A percentile compares a stretch with the other conserved stretches of the same genome.
These are phyloP conservation scores for Microctenopoma stevenorrisi DNA, from an alignment of 2,797 vertebrate genomes.

Conservation along the genomic window DNA sequence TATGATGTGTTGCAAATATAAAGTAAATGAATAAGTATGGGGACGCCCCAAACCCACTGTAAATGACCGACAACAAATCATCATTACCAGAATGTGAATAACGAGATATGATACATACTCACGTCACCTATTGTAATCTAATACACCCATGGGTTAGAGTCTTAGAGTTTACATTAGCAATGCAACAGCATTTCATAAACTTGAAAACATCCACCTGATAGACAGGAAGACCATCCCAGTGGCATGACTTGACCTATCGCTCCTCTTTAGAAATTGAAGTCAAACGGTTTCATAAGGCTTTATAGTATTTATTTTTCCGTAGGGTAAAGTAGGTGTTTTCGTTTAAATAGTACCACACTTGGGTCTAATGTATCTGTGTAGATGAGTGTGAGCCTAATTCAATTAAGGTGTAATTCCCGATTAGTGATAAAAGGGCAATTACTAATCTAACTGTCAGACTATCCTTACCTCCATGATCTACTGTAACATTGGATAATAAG, in stretches of 20 bases:
- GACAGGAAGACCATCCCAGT: constrained; percentile 53
- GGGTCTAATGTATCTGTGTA: constrained; percentile 74
- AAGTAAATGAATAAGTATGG: constrained; percentile 68
- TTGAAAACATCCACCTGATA: constrained; percentile 54
- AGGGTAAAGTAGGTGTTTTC: constrained; percentile 55
- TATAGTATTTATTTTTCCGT: constrained; percentile 75
- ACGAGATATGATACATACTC: constrained; percentile 52
- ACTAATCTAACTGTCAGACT: constrained; percentile 15
- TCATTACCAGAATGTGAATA: constrained; percentile 72
- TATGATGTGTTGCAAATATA: constrained; percentile 65
- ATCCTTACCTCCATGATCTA: constrained; percentile 42
- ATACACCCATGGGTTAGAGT: constrained; percentile 51
- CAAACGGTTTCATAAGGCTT: constrained; percentile 75
- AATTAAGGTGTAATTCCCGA: constrained; percentile 42
- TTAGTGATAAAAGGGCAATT: constrained; percentile 40
- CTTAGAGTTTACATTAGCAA: constrained; percentile 47
- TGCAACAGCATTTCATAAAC: constrained; percentile 58
- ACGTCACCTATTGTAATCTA: constrained; percentile 49
- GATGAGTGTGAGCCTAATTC: constrained; percentile 63
- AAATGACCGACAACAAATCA: constrained; percentile 68
- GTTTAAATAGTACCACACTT: constrained; percentile 73
- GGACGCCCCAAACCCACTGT: constrained; percentile 64
- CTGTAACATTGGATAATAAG: constrained; percentile 35
- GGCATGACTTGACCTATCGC: constrained; percentile 74
- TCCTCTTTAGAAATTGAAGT: constrained; percentile 64